These are phyloP conservation scores for Tragelaphus buxtoni DNA, from an alignment of 2,113 vertebrate species.

Conservation along the genomic window DNA sequence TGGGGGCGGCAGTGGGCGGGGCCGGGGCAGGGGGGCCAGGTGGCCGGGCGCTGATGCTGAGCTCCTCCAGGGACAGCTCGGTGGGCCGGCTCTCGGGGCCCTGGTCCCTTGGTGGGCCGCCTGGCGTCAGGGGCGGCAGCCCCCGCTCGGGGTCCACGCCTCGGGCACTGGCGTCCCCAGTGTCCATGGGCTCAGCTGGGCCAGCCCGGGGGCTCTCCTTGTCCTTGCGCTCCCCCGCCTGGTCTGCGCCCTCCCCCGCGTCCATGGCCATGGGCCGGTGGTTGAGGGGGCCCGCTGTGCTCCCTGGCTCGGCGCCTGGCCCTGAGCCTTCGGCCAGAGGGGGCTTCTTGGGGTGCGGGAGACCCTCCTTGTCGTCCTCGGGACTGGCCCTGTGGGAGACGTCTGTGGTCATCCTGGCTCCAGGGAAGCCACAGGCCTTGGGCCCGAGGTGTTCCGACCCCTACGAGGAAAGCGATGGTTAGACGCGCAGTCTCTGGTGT, in stretches of 20 bases:
- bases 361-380: conserved; percentile 88
- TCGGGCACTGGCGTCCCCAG: conserved; percentile 74
- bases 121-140: conserved; percentile 34
- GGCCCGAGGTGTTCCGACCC: conserved; percentile 75
- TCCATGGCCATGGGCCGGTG: conserved; percentile 78
- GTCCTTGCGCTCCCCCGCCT: conserved; percentile 70
- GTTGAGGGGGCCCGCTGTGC: conserved; percentile 76
- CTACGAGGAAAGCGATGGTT: conserved; percentile 50
- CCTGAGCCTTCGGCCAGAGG: conserved; percentile 81
- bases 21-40: conserved; percentile 67
- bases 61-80: conserved; percentile 95
- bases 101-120: conserved; percentile 79
- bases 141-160: conserved; percentile 66
- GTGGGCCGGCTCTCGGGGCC: conserved; percentile 81
- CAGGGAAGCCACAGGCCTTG: conserved; percentile 58
- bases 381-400: conserved; percentile 86
- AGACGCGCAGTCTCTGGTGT: neutral
- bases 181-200: conserved; percentile 90
- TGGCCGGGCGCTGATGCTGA: conserved; percentile 92
- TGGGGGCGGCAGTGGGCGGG: neutral
- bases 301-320: conserved; percentile 78
- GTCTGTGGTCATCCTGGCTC: conserved; percentile 90
- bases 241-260: conserved; percentile 75
- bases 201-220: conserved; percentile 77
- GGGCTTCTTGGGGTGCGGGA: conserved; percentile 82